These are phyloP conservation scores for Myopa testacea DNA, from an alignment of 2,888 invertebrate genomes.

Conservation along the genomic window DNA sequence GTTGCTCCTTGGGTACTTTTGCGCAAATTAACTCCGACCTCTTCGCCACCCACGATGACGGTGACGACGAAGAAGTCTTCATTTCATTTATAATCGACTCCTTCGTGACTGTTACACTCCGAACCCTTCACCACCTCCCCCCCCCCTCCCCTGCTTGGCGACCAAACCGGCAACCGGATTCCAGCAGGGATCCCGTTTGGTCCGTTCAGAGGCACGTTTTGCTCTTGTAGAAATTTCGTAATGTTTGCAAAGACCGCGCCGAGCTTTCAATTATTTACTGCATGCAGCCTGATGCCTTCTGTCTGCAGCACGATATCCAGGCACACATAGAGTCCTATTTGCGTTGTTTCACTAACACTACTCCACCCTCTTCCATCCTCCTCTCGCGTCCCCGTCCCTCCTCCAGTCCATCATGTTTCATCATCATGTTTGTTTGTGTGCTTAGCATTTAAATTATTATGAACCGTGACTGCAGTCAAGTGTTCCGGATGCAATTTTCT, in stretches of 20 bases:
- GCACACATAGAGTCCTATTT: background rate
- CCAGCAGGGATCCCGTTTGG: conserved; percentile 16
- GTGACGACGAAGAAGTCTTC: background rate
- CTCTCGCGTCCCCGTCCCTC: background rate
- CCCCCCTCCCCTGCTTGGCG: no score
- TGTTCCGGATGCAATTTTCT: conserved; percentile 35
- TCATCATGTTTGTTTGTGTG: conserved; percentile 51
- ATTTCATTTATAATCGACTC: conserved; percentile 18
- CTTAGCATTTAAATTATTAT: conserved; percentile 65
- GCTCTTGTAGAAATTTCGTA: background rate
- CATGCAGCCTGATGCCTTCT: background rate
- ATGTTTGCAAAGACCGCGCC: conserved; percentile 28
- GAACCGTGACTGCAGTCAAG: conserved; percentile 48
- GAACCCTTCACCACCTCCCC: background rate
- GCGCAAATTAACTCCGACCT: conserved; percentile 32
- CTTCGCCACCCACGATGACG: background rate
- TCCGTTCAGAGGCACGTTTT: conserved; percentile 19
- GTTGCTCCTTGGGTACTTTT: conserved; percentile 24
- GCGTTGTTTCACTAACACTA: background rate
- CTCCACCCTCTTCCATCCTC: background rate
- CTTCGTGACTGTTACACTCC: background rate
- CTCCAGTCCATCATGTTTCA: background rate
- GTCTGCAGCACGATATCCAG: background rate
- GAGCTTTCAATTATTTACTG: background rate
- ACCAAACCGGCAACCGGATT: background rate